phyloP scores from a whole-genome alignment of 1,140 invertebrate genomes.

The Calliphora vicina region DNA sequence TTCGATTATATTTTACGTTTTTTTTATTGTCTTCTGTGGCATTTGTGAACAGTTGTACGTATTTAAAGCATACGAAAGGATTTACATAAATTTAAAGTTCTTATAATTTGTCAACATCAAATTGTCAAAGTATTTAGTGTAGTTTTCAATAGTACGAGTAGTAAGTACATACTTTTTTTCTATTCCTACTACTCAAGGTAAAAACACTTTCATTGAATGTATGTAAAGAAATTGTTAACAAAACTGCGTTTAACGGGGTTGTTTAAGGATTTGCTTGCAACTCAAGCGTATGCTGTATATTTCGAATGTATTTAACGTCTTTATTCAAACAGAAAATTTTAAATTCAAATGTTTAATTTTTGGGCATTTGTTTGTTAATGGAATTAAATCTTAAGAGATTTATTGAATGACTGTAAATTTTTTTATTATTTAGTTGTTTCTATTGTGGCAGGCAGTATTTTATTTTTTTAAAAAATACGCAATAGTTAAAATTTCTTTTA shows the following conservation, averaged over 20 bases:
- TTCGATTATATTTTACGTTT: background rate
- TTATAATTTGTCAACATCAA: constrained; percentile 25
- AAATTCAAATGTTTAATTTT: background rate
- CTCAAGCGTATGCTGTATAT: background rate
- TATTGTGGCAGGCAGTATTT: background rate
- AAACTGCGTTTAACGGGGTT: background rate
- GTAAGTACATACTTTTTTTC: no score
- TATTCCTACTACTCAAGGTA: background rate
- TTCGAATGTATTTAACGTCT: background rate
- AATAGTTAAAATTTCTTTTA: constrained; percentile 4
- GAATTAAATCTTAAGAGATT: constrained; percentile 24
- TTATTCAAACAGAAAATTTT: background rate
- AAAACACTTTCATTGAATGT: background rate
- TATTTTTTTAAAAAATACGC: background rate
- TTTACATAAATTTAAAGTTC: constrained; percentile 26
- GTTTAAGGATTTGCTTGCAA: background rate
- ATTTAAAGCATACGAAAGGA: constrained; percentile 21
- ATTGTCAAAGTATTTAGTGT: constrained; percentile 2
- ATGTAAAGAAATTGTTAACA: background rate
- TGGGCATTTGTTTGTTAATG: background rate
- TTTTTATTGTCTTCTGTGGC: background rate
- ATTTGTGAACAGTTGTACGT: constrained; percentile 26
- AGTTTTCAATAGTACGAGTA: background rate
- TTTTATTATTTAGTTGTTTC: background rate
- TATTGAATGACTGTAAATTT: background rate